Percentiles rank a stretch among this genome's conserved stretches.
Conservation (phyloP, 2,797 vertebrate genomes). For the Bradypodion pumilum region DNA sequence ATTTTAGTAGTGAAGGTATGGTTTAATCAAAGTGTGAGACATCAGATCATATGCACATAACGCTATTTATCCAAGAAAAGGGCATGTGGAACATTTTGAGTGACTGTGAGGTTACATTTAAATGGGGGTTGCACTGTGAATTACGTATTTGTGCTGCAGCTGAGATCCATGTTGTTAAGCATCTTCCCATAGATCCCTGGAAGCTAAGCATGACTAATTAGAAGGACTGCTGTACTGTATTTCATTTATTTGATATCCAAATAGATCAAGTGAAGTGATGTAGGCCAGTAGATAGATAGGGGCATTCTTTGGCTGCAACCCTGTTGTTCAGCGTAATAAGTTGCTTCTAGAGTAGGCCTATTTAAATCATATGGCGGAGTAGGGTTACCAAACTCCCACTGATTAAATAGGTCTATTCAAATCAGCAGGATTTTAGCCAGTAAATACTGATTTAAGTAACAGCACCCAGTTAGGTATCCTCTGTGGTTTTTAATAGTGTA, state of each 20-base stretch:
- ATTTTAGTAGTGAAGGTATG: neutral
- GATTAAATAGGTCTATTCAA: too few species aligned
- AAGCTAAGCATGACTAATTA: neutral
- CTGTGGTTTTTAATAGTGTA: neutral
- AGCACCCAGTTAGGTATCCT: neutral
- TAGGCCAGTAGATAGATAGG: neutral
- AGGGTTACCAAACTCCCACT: too few species aligned
- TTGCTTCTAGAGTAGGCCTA: too few species aligned
- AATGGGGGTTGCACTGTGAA: neutral
- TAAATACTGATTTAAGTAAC: too few species aligned
- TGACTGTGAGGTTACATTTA: neutral
- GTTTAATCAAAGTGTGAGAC: neutral
- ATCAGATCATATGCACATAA: neutral
- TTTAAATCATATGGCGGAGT: too few species aligned
- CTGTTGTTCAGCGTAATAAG: too few species aligned
- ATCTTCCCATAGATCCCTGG: neutral
- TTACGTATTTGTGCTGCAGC: neutral
- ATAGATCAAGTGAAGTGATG: neutral
- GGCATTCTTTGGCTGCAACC: neutral
- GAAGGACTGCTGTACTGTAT: neutral
- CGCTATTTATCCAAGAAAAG: neutral
- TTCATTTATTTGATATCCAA: conserved; percentile 2
- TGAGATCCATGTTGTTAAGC: neutral
- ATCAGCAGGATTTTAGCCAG: too few species aligned
- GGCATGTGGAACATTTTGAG: neutral